Base-by-base conservation (phyloP, 2,113 vertebrate genomes). In the Balaeniceps rex region DNA sequence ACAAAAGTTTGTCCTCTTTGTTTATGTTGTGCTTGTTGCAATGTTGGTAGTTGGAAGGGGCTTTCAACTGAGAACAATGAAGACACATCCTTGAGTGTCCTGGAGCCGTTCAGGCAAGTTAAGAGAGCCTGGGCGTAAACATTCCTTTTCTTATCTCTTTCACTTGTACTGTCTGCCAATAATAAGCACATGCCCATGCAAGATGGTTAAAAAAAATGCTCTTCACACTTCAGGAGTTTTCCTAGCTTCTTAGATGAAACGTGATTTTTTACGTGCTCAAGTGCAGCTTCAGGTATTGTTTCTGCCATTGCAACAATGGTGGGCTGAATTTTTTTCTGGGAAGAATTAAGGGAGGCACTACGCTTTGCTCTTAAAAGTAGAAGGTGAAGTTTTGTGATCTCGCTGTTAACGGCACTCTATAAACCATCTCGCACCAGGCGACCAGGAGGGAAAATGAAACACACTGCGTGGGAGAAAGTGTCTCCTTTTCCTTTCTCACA, bases 261-360 rank as follows among this genome's bases (percentile, higher is more conserved):
- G 0, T 0, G 1, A 5, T 1, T 33, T 61, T 71, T 12, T 10
- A 25, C 1, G 0, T 29, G 34, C 58, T 38, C 2, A 12, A 11
- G 16, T 3, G 26, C 42, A 47, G 38, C 60, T 66, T 19, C 78
- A 11, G 68, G 13, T 1, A 0, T 4, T 6, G 28, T 19, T 74
- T 14, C 58, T 77, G 64, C 74, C 21, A 0, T 4, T 4, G 36
- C 36, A 23, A 7, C 28, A 10, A 5, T 0, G 0, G 12, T 0
- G 47, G 42, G 15, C 22, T n/a, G 47, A 4, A 4, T 11, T 22
- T 46, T 61, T 46, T 55, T 3, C 31, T 2, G 36, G 49, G 72
- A 24, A 61, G 34, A 14, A 1, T 4, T 5, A 7, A 8, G 57
- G 44, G 38, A 23, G 23, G 18, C 16, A 1, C 44, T 6, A 1